A percentile compares a stretch with the other conserved stretches of the same genome.
phyloP scores from a whole-genome alignment of 2,113 vertebrate species.

The Gobio gobio region DNA sequence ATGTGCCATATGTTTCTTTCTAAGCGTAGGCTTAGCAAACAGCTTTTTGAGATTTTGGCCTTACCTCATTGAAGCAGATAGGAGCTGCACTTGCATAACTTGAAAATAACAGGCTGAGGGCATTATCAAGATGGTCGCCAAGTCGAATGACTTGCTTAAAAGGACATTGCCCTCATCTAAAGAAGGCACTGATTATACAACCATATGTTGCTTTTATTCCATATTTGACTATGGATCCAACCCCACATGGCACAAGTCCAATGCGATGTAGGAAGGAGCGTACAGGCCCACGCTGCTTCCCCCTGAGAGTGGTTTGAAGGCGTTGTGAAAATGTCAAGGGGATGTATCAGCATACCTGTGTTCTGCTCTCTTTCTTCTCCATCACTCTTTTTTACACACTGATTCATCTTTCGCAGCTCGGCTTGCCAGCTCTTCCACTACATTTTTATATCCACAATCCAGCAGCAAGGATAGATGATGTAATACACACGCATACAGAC shows the following conservation, averaged over 20 bases:
- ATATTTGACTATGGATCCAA: conserved; percentile 36
- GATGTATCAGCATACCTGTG: conserved; percentile 61
- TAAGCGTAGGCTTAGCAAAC: not conserved
- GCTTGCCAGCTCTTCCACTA: conserved; percentile 20
- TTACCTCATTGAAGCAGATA: not conserved
- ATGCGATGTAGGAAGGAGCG: conserved; percentile 15
- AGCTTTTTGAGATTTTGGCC: not conserved
- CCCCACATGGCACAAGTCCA: conserved; percentile 40
- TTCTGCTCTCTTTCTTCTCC: conserved; percentile 13
- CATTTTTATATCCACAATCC: conserved; percentile 19
- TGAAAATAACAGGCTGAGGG: conserved; percentile 19
- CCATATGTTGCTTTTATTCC: conserved; percentile 42
- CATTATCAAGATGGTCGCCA: conserved; percentile 21
- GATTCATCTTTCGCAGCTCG: conserved; percentile 57
- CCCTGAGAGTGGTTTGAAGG: conserved; percentile 61
- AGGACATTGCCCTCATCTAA: conserved; percentile 27
- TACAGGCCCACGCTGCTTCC: conserved; percentile 32
- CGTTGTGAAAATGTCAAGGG: conserved; percentile 69
- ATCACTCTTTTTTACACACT: conserved; percentile 47
- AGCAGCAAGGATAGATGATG: conserved; percentile 9
- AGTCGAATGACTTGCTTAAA: not conserved
- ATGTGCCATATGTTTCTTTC: not conserved
- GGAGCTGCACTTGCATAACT: not conserved
- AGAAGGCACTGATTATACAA: conserved; percentile 37
- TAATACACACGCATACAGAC: not conserved